These are phyloP conservation scores for Semicossyphus pulcher DNA, from an alignment of 2,113 vertebrate species.

Conservation along the genomic window DNA sequence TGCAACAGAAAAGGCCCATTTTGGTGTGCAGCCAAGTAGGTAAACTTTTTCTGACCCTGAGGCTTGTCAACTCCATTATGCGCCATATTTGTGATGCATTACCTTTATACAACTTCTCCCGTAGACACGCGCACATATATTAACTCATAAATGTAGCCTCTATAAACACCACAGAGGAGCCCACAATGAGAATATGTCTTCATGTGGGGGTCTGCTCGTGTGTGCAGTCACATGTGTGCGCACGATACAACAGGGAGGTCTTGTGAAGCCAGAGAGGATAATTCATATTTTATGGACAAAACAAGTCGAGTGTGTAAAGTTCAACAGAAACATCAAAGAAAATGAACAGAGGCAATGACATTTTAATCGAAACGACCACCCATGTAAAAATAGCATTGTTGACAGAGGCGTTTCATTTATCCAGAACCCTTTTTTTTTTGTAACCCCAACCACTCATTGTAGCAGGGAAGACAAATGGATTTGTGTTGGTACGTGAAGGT, in stretches of 20 bases:
- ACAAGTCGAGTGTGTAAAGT: constrained; percentile 86
- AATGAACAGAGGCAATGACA: constrained; percentile 83
- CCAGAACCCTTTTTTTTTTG: constrained; percentile 57
- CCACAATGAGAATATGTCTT: constrained; percentile 12
- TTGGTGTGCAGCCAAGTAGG: constrained; percentile 18
- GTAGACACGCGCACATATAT: not conserved
- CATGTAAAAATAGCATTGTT: constrained; percentile 78
- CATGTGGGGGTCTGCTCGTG: constrained; percentile 18
- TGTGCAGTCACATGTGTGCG: constrained; percentile 32
- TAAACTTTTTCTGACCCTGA: constrained; percentile 14
- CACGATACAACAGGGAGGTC: constrained; percentile 49
- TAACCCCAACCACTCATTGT: constrained; percentile 48
- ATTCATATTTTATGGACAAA: constrained; percentile 82
- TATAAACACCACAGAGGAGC: constrained; percentile 14
- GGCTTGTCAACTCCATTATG: constrained; percentile 6
- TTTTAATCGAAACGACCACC: constrained; percentile 79
- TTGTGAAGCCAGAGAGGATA: constrained; percentile 63
- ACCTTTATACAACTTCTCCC: not conserved
- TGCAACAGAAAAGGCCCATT: constrained; percentile 18
- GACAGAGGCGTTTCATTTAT: constrained; percentile 76
- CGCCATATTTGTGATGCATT: not conserved
- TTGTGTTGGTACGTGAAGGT: constrained; percentile 71
- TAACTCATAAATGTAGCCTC: constrained; percentile 16
- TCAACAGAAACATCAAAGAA: constrained; percentile 83
- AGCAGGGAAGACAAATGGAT: constrained; percentile 62